phyloP scores from a whole-genome alignment of 1,140 invertebrate species.

The Campodea augens region DNA sequence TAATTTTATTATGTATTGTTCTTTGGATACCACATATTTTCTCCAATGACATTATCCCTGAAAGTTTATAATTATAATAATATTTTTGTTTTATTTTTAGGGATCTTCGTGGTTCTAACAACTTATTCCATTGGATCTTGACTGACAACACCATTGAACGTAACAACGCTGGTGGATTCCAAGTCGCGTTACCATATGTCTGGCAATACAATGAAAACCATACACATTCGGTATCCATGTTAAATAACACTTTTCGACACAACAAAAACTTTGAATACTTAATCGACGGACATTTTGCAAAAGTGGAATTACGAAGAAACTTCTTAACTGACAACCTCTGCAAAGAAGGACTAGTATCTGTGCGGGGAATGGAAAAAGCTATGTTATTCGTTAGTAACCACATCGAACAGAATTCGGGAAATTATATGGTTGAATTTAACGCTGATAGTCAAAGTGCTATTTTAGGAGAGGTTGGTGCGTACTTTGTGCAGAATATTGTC shows the following conservation, averaged over 20 bases:
- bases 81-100: conserved; percentile 23
- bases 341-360: conserved; percentile 54
- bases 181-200: conserved; percentile 71
- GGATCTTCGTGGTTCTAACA: conserved; percentile 77
- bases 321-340: conserved; percentile 71
- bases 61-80: conserved; percentile 2
- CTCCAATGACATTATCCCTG: not conserved
- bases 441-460: conserved; percentile 87
- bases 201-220: conserved; percentile 91
- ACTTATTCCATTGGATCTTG: conserved; percentile 81
- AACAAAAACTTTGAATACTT: conserved; percentile 71
- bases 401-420: conserved; percentile 61
- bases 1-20: conserved; percentile 64
- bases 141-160: conserved; percentile 71
- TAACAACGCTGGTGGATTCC: conserved; percentile 63
- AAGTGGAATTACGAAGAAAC: conserved; percentile 54
- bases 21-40: conserved; percentile 52
- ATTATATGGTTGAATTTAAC: conserved; percentile 73
- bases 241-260: conserved; percentile 65
- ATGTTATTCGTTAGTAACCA: conserved; percentile 49
- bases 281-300: conserved; percentile 79
- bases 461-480: conserved; percentile 55
- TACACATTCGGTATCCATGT: conserved; percentile 68
- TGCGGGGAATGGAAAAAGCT: conserved; percentile 94
- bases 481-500: conserved; percentile 60